Base-by-base conservation (phyloP, 2,797 vertebrate genomes). In the Hozukius guyotensis region DNA sequence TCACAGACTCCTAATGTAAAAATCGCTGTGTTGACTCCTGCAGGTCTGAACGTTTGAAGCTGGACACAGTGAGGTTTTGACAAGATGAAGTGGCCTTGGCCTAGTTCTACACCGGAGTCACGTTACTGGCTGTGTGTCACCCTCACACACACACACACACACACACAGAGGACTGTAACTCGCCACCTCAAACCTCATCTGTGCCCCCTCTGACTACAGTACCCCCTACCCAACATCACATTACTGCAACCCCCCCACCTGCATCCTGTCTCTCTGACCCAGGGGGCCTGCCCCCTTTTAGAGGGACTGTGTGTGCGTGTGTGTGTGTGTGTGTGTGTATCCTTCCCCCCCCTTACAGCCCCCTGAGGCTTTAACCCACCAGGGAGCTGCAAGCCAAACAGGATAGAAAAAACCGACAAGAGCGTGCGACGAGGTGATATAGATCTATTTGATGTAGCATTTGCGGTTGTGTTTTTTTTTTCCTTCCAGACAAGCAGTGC, bases 31-130 rank as follows among this genome's bases (percentile, higher is more conserved):
- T 63, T 55, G 75, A 71, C 62, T 81, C 55, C 59, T 69, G 80
- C 75, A 80, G 6, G 27, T 84, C 66, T 77, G 52, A 57, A 49
- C 24, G 27, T 64, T 22, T 73, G 75, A 62, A 60, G 66, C 31
- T 27, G 36, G 11, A 60, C 52, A 64, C 70, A 3, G 13, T 62
- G 72, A 71, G 52, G 65, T 81, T 85, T 84, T 87, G 90, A 91
- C 78, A 63, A 71, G 84, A 75, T 74, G 80, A 85, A 91, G 85
- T 83, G 71, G 80, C 76, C 42, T 80, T 91, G 92, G 82, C 90
- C 90, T 88, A 89, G 71, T 89, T 93, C 73, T 75, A 70, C 77
- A 61, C 55, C 2, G 16, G 85, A 81, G 91, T 92, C 88, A 85
- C 57, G 14, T 86, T 90, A 86, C 88, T 86, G 78, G 60, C 72